phyloP scores from a whole-genome alignment of 1,140 invertebrate species.

The Ganaspis sp. region DNA sequence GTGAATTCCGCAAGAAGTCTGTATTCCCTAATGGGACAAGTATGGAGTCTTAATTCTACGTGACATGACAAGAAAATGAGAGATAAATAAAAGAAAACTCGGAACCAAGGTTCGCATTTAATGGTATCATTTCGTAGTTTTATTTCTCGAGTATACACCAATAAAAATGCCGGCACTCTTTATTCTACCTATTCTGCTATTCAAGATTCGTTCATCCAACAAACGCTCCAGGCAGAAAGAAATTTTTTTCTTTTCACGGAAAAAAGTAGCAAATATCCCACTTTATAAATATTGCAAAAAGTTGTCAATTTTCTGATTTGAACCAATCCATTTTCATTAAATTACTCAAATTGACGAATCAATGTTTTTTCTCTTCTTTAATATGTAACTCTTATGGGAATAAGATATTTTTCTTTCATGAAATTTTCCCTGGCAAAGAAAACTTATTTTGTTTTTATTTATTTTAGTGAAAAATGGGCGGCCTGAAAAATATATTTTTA shows the following conservation, averaged over 20 bases:
- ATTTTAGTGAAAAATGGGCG: too few species aligned
- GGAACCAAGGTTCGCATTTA: conserved; percentile 38
- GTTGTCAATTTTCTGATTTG: not conserved
- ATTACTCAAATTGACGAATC: too few species aligned
- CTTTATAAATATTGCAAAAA: not conserved
- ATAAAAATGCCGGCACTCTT: conserved; percentile 43
- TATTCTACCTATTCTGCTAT: conserved; percentile 27
- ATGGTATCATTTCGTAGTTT: conserved; percentile 58
- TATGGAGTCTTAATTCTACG: conserved; percentile 67
- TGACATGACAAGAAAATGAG: conserved; percentile 41
- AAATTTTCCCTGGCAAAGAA: too few species aligned
- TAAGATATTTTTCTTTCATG: too few species aligned
- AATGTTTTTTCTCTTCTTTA: too few species aligned
- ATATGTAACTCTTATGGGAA: too few species aligned
- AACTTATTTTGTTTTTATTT: too few species aligned
- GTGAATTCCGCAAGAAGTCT: conserved; percentile 4
- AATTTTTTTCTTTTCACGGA: not conserved
- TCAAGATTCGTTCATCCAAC: conserved; percentile 5
- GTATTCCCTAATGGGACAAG: conserved; percentile 29
- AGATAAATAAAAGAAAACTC: conserved; percentile 41
- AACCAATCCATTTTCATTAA: too few species aligned
- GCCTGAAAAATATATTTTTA: too few species aligned
- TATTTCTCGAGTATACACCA: conserved; percentile 63
- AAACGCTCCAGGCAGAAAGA: not conserved
- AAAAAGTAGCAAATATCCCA: not conserved